These are phyloP conservation scores for Hydrocynus forskahlii DNA, from an alignment of 2,797 vertebrate species.

Conservation along the genomic window DNA sequence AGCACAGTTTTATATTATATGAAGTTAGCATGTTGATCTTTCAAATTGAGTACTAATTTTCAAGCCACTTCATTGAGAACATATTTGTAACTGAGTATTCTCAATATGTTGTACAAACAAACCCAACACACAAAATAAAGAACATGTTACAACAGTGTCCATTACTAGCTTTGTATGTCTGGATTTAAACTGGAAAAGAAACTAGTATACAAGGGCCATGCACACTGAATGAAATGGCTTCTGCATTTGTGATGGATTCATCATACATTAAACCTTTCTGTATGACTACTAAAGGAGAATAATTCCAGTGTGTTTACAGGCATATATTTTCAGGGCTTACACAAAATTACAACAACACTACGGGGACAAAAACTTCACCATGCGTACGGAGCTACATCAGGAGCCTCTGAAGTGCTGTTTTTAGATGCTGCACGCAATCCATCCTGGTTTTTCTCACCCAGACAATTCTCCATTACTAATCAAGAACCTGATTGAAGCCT, in stretches of 20 bases:
- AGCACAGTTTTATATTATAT: too few relatives aligned
- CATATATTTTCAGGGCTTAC: not conserved
- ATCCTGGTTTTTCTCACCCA: not conserved
- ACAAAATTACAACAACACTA: not conserved
- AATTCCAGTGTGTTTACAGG: not conserved
- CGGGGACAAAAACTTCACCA: not conserved
- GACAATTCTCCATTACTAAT: constrained; percentile 11
- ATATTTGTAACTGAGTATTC: too few relatives aligned
- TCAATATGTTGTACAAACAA: too few relatives aligned
- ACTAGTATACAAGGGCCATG: too few relatives aligned
- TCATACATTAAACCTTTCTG: not conserved
- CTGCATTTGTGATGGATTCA: not conserved
- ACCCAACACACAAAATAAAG: too few relatives aligned
- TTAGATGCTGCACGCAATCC: not conserved
- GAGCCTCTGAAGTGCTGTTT: not conserved
- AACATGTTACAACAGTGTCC: too few relatives aligned
- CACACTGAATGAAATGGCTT: too few relatives aligned
- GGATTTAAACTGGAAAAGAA: too few relatives aligned
- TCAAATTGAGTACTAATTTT: too few relatives aligned
- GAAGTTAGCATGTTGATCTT: too few relatives aligned
- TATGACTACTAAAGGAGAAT: not conserved
- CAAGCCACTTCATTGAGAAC: too few relatives aligned
- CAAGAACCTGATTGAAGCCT: constrained; percentile 32
- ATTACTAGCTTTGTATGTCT: too few relatives aligned
- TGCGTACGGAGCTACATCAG: not conserved